Evolutionary conservation across 2,888 invertebrate genomes (phyloP).

Genomic region (Lypha dubia): DNA sequence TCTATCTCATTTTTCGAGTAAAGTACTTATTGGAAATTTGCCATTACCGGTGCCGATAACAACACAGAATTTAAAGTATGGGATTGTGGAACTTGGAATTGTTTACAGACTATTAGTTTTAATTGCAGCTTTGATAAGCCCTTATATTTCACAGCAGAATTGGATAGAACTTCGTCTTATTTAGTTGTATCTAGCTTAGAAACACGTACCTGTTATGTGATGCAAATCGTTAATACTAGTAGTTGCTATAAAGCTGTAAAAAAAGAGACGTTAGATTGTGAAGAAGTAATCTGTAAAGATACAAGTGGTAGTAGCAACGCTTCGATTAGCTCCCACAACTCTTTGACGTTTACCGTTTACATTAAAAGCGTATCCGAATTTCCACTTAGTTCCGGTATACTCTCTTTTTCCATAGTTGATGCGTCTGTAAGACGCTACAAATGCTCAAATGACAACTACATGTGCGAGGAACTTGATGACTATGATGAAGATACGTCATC

Average conservation of each 20-base stretch:
- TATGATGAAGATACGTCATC: slow-evolving; percentile 85
- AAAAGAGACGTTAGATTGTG: slow-evolving; percentile 45
- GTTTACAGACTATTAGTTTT: slow-evolving; percentile 93
- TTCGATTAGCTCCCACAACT: not conserved
- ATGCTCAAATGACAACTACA: slow-evolving; percentile 83
- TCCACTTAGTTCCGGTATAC: slow-evolving; percentile 92
- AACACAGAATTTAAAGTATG: slow-evolving; percentile 96
- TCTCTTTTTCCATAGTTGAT: slow-evolving; percentile 94
- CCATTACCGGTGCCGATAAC: slow-evolving; percentile 94
- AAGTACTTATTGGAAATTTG: slow-evolving; percentile 94
- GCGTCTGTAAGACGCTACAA: slow-evolving; percentile 86
- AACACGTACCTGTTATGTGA: slow-evolving; percentile 91
- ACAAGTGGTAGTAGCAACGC: slow-evolving; percentile 55
- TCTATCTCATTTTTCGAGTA: slow-evolving; percentile 77
- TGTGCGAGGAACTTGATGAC: slow-evolving; percentile 86
- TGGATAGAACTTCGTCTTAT: slow-evolving; percentile 94
- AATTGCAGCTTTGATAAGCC: slow-evolving; percentile 79
- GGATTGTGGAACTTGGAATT: slow-evolving; percentile 97
- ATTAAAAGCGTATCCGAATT: slow-evolving; percentile 93
- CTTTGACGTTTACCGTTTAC: slow-evolving; percentile 84
- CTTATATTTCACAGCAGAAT: slow-evolving; percentile 85
- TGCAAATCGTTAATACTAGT: slow-evolving; percentile 88
- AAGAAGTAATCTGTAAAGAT: slow-evolving; percentile 66
- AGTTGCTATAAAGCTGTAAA: slow-evolving; percentile 75
- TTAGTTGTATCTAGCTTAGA: slow-evolving; percentile 94